Evolutionary conservation across 2,888 invertebrate species (phyloP).

Genomic region (Pyrgus malvae): DNA sequence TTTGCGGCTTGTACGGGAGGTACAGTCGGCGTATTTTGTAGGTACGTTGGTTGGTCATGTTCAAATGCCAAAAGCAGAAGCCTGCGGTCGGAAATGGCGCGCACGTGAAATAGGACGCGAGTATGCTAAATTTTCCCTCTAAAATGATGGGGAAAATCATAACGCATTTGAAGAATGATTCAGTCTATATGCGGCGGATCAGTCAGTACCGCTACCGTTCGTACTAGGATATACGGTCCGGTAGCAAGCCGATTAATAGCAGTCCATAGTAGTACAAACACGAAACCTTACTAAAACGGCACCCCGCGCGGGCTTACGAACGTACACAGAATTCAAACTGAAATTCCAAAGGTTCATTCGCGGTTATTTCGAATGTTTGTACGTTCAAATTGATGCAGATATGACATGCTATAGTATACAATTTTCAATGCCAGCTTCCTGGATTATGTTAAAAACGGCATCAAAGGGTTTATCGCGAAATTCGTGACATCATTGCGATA

Average conservation of each 20-base stretch:
- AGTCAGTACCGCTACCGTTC: conserved; percentile 36
- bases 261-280: conserved; percentile 52
- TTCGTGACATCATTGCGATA: background rate
- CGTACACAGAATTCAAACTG: conserved; percentile 31
- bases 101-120: conserved; percentile 49
- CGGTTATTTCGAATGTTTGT: conserved; percentile 5
- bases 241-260: conserved; percentile 59
- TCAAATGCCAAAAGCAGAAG: conserved; percentile 68
- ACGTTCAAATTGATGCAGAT: background rate
- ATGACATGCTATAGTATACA: background rate
- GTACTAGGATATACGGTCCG: conserved; percentile 48
- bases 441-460: background rate
- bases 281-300: conserved; percentile 44
- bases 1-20: conserved; percentile 55
- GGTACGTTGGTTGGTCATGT: conserved; percentile 53
- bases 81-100: conserved; percentile 55
- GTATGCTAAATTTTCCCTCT: conserved; percentile 46
- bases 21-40: conserved; percentile 51
- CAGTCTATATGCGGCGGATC: conserved; percentile 41
- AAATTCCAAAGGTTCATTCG: conserved; percentile 15
- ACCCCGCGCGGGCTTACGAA: conserved; percentile 32
- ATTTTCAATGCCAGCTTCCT: background rate
- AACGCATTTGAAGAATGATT: conserved; percentile 45
- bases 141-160: conserved; percentile 56
- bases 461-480: background rate